These are phyloP conservation scores for Perizoma flavofasciatum DNA, from an alignment of 2,888 invertebrate genomes.

Conservation along the genomic window DNA sequence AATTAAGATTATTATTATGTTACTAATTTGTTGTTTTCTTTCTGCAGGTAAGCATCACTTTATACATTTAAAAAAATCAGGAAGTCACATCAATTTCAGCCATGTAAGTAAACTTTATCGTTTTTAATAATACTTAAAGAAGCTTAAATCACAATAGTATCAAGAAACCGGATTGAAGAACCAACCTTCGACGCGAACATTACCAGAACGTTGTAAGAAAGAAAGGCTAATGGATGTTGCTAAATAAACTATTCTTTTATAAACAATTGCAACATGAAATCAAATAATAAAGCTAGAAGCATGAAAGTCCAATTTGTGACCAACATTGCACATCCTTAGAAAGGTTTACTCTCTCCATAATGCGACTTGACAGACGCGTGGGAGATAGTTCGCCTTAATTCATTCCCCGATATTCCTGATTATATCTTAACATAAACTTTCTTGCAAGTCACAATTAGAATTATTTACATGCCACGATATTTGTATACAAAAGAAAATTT, in stretches of 20 bases:
- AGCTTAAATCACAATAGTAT: too few relatives aligned
- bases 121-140: not conserved
- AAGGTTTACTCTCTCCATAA: conserved; percentile 28
- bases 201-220: not conserved
- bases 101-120: not conserved
- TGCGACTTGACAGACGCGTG: conserved; percentile 36
- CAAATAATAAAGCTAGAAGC: not conserved
- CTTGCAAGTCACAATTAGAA: conserved; percentile 37
- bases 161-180: not conserved
- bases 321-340: conserved; percentile 19
- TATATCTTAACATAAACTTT: conserved; percentile 34
- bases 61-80: not conserved
- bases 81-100: conserved; percentile 8
- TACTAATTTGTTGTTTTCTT: conserved; percentile 43
- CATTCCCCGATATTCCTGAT: conserved; percentile 36
- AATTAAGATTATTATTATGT: conserved; percentile 13
- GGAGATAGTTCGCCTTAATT: conserved; percentile 41
- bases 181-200: not conserved
- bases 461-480: conserved; percentile 30
- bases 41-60: conserved; percentile 54
- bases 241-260: not conserved
- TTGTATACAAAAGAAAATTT: conserved; percentile 32
- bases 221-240: too few relatives aligned
- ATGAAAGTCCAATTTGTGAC: conserved; percentile 17
- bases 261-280: not conserved